These are phyloP conservation scores for Cynodonichthys magdalenae DNA, from an alignment of 2,797 vertebrate genomes.

Conservation along the genomic window DNA sequence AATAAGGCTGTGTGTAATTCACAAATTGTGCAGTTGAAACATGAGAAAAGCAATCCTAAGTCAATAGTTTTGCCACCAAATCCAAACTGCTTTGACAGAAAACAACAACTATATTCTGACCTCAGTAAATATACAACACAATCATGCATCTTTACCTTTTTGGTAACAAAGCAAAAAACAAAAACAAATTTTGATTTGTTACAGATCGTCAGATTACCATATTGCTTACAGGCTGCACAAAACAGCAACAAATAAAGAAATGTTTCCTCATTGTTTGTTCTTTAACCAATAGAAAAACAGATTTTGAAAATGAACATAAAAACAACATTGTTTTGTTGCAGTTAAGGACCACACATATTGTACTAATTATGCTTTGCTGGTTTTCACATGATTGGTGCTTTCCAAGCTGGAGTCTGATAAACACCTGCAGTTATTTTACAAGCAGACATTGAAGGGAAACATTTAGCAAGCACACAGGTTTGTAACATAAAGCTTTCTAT, in stretches of 20 bases:
- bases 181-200: constrained; percentile 86
- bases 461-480: constrained; percentile 79
- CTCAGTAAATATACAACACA: constrained; percentile 99
- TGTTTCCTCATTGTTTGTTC: constrained; percentile 46
- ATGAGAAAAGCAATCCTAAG: constrained; percentile 96
- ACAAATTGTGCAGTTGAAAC: constrained; percentile 99
- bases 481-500: constrained; percentile 65
- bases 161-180: constrained; percentile 79
- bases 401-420: constrained; percentile 72
- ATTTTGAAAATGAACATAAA: constrained; percentile 44
- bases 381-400: constrained; percentile 75
- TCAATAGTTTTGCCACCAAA: constrained; percentile 96
- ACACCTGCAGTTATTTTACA: constrained; percentile 82
- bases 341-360: constrained; percentile 48
- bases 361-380: constrained; percentile 45
- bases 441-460: constrained; percentile 75
- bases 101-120: constrained; percentile 89
- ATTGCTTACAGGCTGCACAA: constrained; percentile 84
- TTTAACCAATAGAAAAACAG: constrained; percentile 47
- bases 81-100: constrained; percentile 92
- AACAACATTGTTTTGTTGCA: constrained; percentile 38
- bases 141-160: constrained; percentile 98
- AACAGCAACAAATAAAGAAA: constrained; percentile 79
- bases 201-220: constrained; percentile 84
- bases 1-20: constrained; percentile 99